phyloP scores from a whole-genome alignment of 2,797 vertebrate genomes.

The Sphaeramia orbicularis region DNA sequence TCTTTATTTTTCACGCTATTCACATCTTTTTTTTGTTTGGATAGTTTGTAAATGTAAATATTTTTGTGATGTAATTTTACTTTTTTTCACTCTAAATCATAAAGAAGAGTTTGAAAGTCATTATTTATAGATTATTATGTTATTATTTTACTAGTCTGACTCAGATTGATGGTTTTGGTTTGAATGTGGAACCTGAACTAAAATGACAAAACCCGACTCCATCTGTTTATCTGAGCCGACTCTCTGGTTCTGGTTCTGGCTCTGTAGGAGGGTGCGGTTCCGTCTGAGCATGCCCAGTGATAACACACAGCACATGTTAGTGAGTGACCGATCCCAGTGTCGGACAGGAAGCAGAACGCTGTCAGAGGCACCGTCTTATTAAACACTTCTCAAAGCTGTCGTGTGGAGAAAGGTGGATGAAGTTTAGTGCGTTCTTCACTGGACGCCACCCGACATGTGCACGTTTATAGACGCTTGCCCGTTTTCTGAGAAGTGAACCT shows the following conservation, averaged over 20 bases:
- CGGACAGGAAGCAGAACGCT: slow-evolving; percentile 35
- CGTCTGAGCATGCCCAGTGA: slow-evolving; percentile 22
- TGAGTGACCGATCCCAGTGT: slow-evolving; percentile 38
- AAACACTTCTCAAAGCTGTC: slow-evolving; percentile 24
- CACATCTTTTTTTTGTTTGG: too few species aligned
- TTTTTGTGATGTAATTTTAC: too few species aligned
- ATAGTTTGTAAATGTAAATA: too few species aligned
- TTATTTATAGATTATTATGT: too few species aligned
- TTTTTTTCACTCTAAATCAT: too few species aligned
- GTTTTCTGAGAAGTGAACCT: too few species aligned
- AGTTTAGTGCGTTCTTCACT: neutral
- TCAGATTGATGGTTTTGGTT: too few species aligned
- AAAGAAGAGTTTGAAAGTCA: too few species aligned
- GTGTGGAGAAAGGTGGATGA: slow-evolving; percentile 1
- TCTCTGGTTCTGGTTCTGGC: slow-evolving; percentile 14
- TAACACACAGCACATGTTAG: slow-evolving; percentile 46
- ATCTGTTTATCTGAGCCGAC: slow-evolving; percentile 28
- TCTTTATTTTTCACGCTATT: too few species aligned
- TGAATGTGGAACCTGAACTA: too few species aligned
- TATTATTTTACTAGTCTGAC: too few species aligned
- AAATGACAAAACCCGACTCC: slow-evolving; percentile 22
- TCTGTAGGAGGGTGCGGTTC: slow-evolving; percentile 33
- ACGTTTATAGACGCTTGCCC: neutral
- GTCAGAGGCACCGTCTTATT: slow-evolving; percentile 18
- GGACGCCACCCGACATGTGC: neutral